Conservation (phyloP, 1,140 invertebrate genomes). For the Meteorus sp. region DNA sequence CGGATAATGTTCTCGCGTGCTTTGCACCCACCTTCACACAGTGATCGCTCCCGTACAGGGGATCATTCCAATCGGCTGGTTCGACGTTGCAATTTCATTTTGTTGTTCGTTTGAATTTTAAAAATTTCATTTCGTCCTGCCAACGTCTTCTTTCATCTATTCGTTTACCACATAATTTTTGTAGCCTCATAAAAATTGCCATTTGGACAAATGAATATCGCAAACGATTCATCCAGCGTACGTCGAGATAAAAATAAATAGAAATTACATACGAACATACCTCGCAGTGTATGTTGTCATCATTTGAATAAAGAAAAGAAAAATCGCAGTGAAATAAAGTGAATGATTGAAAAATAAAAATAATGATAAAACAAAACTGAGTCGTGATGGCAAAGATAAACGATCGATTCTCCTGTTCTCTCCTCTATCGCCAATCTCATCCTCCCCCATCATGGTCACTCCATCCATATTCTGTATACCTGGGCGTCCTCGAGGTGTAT, state of each 20-base stretch:
- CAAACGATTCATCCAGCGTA: too few relatives aligned
- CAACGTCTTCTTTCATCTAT: too few relatives aligned
- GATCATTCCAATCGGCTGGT: not conserved
- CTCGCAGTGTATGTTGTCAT: too few relatives aligned
- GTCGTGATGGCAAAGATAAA: conserved; percentile 47
- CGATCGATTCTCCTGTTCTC: conserved; percentile 23
- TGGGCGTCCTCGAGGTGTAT: conserved; percentile 11
- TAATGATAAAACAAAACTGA: too few relatives aligned
- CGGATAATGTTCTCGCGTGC: conserved; percentile 6
- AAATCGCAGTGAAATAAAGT: too few relatives aligned
- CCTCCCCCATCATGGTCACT: conserved; percentile 2
- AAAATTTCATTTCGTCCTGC: not conserved
- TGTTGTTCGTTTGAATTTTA: not conserved
- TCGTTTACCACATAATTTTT: too few relatives aligned
- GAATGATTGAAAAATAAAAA: too few relatives aligned
- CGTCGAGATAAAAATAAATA: too few relatives aligned
- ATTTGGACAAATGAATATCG: too few relatives aligned
- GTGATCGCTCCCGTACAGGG: not conserved
- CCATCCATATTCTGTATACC: not conserved
- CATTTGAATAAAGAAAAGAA: too few relatives aligned
- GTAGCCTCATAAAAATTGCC: too few relatives aligned
- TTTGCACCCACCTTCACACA: conserved; percentile 4
- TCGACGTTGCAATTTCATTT: not conserved
- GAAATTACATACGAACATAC: too few relatives aligned
- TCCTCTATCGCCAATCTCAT: conserved; percentile 3